Base-by-base conservation (phyloP, 2,888 invertebrate species). In the Hermaeophaga mercurialis region DNA sequence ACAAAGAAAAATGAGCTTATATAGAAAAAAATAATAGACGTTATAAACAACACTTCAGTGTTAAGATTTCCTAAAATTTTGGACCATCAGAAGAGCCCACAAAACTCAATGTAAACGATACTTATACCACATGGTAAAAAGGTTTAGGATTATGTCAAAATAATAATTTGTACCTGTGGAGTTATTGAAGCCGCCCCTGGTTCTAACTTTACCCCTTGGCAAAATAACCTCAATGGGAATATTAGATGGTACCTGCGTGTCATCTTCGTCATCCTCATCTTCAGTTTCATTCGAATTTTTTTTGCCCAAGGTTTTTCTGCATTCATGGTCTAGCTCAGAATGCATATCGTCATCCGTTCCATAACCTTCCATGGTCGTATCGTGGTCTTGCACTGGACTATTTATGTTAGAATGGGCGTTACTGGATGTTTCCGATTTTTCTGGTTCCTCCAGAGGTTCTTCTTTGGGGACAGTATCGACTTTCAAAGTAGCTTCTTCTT, bases 341-440 rank as follows among this genome's bases (percentile, higher is more conserved):
- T 33, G 56, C 11, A 62, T 64, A 12, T 74, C 72, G 49, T 74
- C 73, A 52, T 73, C 75, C 5, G 73, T 72, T 39, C 73, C 73
- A 55, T 74, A 73, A 36, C 72, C 73, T 58, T 59, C 71, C 67
- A 70, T 70, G 6, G 61, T 62, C 28, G 61, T 62, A 36, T 59
- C 62, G 19, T 54, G 31, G 22, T 53, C 54, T 7, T 31, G 24
- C 9, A 36, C 26, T 7, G 56, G 48, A 14, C 45, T 54, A 22
- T 22, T 39, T 34, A 43, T 7, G 18, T 59, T 44, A 1, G 47
- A 55, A 11, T 22, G 12, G 15, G 7, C n/a, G 2, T 49, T 28
- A 11, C 19, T 47, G 12, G 33, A 34, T 6, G 33, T 18, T 39
- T 36, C 45, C 1, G 14, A 17, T 33, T 54, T 47, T 19, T 24